Percentiles rank a stretch among this genome's conserved stretches.
Conservation (phyloP, 2,797 vertebrate species). For the Serranus cabrilla region DNA sequence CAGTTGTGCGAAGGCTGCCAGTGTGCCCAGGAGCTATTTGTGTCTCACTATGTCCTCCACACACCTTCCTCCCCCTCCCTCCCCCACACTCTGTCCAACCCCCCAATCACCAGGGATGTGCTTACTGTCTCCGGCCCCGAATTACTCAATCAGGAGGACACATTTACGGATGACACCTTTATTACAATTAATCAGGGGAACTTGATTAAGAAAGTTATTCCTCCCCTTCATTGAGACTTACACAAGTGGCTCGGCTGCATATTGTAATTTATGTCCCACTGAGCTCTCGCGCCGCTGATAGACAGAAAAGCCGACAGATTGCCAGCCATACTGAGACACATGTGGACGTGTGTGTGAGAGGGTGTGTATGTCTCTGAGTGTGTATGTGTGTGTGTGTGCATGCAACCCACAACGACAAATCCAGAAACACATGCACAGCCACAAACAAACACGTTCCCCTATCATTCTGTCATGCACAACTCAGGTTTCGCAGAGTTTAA, state of each 20-base stretch:
- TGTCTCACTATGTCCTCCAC: slow-evolving; percentile 85
- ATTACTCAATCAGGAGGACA: slow-evolving; percentile 92
- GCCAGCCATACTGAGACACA: slow-evolving; percentile 75
- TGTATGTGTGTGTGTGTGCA: slow-evolving; percentile 14
- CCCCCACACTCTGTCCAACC: slow-evolving; percentile 60
- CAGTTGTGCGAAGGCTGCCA: slow-evolving; percentile 91
- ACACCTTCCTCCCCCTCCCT: slow-evolving; percentile 35
- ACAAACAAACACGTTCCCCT: slow-evolving; percentile 65
- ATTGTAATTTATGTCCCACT: slow-evolving; percentile 83
- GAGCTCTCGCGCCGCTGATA: slow-evolving; percentile 70
- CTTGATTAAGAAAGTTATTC: slow-evolving; percentile 93
- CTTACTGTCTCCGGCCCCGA: slow-evolving; percentile 87
- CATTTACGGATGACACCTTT: slow-evolving; percentile 91
- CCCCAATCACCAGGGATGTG: slow-evolving; percentile 89
- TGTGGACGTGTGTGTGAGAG: slow-evolving; percentile 52
- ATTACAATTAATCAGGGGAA: slow-evolving; percentile 94
- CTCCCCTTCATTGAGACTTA: slow-evolving; percentile 84
- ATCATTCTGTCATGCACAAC: slow-evolving; percentile 77
- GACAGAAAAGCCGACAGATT: slow-evolving; percentile 79
- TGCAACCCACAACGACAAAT: slow-evolving; percentile 34
- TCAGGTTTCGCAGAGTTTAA: slow-evolving; percentile 77
- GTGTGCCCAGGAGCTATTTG: slow-evolving; percentile 89
- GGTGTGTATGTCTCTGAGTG: slow-evolving; percentile 8
- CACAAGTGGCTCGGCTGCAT: slow-evolving; percentile 78
- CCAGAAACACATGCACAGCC: slow-evolving; percentile 50